A percentile compares a stretch with the other conserved stretches of the same genome.
Evolutionary conservation across 2,888 invertebrate species (phyloP).

Genomic region (Tanytarsus gracilentus): DNA sequence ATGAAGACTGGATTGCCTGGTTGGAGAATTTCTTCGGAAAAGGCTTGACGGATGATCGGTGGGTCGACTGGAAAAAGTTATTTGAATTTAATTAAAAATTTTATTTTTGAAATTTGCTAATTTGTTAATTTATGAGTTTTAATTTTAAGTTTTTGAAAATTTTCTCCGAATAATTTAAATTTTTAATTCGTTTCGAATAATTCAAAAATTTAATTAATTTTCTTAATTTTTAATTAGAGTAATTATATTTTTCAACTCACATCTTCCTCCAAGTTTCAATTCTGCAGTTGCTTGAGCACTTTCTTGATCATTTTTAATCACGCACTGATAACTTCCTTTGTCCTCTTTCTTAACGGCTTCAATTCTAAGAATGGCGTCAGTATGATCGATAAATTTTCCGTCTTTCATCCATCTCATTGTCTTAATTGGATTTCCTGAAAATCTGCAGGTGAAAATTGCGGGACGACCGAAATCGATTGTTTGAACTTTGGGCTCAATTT

Average conservation of each 20-base stretch:
- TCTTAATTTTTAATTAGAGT: slow-evolving; percentile 29
- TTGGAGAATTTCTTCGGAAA: slow-evolving; percentile 80
- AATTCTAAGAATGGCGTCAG: slow-evolving; percentile 72
- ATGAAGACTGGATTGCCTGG: slow-evolving; percentile 82
- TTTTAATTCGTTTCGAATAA: no score
- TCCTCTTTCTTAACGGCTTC: slow-evolving; percentile 88
- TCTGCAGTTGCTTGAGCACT: slow-evolving; percentile 89
- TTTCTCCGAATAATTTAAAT: no score
- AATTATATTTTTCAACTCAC: slow-evolving; percentile 47
- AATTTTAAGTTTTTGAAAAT: no score
- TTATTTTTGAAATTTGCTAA: slow-evolving; percentile 6
- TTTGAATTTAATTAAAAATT: slow-evolving; percentile 23
- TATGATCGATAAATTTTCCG: slow-evolving; percentile 74
- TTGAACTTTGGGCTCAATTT: slow-evolving; percentile 82
- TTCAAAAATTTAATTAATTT: slow-evolving; percentile 16
- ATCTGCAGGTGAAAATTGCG: slow-evolving; percentile 84
- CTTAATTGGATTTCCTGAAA: slow-evolving; percentile 82
- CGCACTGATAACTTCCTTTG: slow-evolving; percentile 96
- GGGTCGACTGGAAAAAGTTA: slow-evolving; percentile 67
- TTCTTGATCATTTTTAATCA: slow-evolving; percentile 85
- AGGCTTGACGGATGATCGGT: slow-evolving; percentile 77
- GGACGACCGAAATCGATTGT: slow-evolving; percentile 90
- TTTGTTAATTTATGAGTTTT: slow-evolving; percentile 21
- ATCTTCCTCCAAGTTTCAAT: slow-evolving; percentile 84
- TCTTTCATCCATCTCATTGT: slow-evolving; percentile 89